Evolutionary conservation across 2,888 invertebrate species (phyloP).

Genomic region (Leptogaster cylindrica): DNA sequence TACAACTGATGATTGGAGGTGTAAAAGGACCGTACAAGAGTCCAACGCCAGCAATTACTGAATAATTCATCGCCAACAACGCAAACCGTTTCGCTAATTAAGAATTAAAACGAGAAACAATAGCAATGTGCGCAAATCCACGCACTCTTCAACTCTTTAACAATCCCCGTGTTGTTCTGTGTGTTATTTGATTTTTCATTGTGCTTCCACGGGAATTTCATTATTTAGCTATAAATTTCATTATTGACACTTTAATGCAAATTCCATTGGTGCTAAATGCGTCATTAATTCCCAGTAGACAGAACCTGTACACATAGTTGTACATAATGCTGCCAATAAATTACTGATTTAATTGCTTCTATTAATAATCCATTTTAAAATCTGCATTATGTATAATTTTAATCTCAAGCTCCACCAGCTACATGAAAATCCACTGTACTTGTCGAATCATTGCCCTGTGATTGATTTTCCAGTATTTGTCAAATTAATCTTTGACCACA

Average conservation of each 20-base stretch:
- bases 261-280: conserved; percentile 6
- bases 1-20: not conserved
- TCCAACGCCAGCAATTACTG: not conserved
- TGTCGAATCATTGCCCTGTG: conserved; percentile 15
- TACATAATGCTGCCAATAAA: conserved; percentile 28
- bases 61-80: not conserved
- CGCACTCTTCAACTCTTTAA: not conserved
- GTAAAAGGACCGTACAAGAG: not conserved
- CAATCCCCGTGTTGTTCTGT: not conserved
- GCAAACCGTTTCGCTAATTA: too few relatives aligned
- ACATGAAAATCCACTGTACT: conserved; percentile 7
- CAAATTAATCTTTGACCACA: not conserved
- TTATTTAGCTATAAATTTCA: conserved; percentile 27
- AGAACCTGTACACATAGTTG: not conserved
- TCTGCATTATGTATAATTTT: conserved; percentile 18
- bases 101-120: not conserved
- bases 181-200: not conserved
- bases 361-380: conserved; percentile 33
- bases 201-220: conserved; percentile 17
- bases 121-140: conserved; percentile 2
- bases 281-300: conserved; percentile 25
- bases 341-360: conserved; percentile 30
- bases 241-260: conserved; percentile 33
- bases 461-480: conserved; percentile 20
- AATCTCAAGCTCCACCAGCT: conserved; percentile 1